phyloP scores from a whole-genome alignment of 2,797 vertebrate species.

The Parotocinclus haroldoi region DNA sequence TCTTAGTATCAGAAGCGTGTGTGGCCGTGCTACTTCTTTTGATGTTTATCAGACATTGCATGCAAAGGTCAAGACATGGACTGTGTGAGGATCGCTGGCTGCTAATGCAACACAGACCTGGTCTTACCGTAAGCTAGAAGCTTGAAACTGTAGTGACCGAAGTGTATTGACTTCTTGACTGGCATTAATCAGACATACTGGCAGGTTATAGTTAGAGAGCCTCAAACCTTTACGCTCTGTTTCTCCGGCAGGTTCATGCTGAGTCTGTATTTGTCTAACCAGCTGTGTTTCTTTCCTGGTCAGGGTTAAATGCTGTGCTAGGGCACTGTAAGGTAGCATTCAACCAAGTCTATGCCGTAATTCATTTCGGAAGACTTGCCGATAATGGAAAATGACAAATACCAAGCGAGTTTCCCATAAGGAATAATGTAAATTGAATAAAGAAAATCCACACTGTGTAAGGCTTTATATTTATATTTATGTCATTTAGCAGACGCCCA shows the following conservation, averaged over 20 bases:
- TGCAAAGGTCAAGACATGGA: too few relatives aligned
- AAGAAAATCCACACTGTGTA: too few relatives aligned
- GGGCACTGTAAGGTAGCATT: neutral
- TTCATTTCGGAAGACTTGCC: too few relatives aligned
- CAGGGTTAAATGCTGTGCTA: constrained; percentile 5
- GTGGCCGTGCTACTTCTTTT: too few relatives aligned
- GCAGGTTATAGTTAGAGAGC: constrained; percentile 10
- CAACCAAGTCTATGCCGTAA: neutral
- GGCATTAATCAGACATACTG: constrained; percentile 45
- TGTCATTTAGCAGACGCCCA: too few relatives aligned
- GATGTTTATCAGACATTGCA: too few relatives aligned
- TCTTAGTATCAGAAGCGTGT: too few relatives aligned
- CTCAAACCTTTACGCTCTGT: neutral
- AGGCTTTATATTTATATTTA: too few relatives aligned
- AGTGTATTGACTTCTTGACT: constrained; percentile 55
- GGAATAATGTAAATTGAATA: too few relatives aligned
- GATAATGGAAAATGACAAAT: too few relatives aligned
- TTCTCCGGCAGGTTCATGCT: neutral
- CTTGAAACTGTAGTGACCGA: neutral
- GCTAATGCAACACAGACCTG: constrained; percentile 28
- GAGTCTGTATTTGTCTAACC: neutral
- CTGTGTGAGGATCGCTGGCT: too few relatives aligned
- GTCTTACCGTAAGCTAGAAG: neutral
- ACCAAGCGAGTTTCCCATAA: too few relatives aligned
- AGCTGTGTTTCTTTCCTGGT: neutral